Evolutionary conservation across 2,113 vertebrate species (phyloP).

Genomic region (Camelus bactrianus): DNA sequence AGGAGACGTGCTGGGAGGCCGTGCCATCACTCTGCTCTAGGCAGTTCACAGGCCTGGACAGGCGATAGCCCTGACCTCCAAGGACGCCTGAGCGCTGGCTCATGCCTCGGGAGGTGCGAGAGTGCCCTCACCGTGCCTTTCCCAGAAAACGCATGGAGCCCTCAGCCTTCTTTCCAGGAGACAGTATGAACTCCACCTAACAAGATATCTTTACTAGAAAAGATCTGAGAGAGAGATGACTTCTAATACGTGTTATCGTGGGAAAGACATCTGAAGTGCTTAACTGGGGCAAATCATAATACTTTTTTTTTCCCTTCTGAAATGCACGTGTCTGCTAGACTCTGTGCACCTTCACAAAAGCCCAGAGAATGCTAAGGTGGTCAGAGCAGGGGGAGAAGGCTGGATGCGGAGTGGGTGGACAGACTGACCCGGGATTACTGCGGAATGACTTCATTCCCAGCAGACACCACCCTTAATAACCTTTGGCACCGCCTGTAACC

Average conservation of each 20-base stretch:
- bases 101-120: background rate
- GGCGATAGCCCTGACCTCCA: background rate
- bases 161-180: background rate
- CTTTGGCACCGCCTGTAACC: constrained; percentile 28
- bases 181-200: background rate
- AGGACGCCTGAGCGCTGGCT: background rate
- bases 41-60: background rate
- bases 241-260: background rate
- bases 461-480: constrained; percentile 35
- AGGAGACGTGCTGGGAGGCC: background rate
- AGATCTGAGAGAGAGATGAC: background rate
- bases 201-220: background rate
- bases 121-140: background rate
- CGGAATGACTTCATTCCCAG: background rate
- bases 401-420: background rate
- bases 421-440: background rate
- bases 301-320: background rate
- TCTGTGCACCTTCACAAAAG: background rate
- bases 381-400: background rate
- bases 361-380: background rate
- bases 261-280: background rate
- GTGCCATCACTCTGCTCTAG: background rate
- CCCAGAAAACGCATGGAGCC: background rate
- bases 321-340: background rate
- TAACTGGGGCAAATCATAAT: background rate